Conservation (phyloP, 2,797 vertebrate genomes). For the Manis pentadactyla region DNA sequence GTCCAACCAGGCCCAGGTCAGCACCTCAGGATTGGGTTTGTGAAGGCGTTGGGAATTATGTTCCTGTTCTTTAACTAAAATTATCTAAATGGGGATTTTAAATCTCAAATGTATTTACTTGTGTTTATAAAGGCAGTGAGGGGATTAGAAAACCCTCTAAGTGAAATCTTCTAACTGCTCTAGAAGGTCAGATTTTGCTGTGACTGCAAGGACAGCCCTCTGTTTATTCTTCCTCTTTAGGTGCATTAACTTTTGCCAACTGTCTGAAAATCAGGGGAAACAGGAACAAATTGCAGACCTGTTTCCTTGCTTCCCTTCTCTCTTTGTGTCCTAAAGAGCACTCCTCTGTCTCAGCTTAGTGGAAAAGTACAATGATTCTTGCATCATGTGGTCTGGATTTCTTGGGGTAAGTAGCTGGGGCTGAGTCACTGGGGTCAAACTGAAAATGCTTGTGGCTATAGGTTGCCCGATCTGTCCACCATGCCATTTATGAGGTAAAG, state of each 20-base stretch:
- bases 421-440: neutral
- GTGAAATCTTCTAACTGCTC: neutral
- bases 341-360: neutral
- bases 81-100: neutral
- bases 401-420: neutral
- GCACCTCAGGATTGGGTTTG: neutral
- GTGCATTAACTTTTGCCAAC: neutral
- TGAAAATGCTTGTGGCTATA: neutral
- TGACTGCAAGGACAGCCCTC: neutral
- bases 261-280: neutral
- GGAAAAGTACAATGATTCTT: slow-evolving; percentile 59
- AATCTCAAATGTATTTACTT: neutral
- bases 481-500: slow-evolving; percentile 46
- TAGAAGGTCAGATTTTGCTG: neutral
- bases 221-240: neutral
- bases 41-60: neutral
- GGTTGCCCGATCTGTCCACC: neutral
- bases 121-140: neutral
- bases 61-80: neutral
- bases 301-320: neutral
- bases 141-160: neutral
- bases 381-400: neutral
- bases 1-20: no score
- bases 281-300: neutral
- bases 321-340: neutral